phyloP scores from a whole-genome alignment of 2,797 vertebrate genomes.

The Knipowitschia caucasica region DNA sequence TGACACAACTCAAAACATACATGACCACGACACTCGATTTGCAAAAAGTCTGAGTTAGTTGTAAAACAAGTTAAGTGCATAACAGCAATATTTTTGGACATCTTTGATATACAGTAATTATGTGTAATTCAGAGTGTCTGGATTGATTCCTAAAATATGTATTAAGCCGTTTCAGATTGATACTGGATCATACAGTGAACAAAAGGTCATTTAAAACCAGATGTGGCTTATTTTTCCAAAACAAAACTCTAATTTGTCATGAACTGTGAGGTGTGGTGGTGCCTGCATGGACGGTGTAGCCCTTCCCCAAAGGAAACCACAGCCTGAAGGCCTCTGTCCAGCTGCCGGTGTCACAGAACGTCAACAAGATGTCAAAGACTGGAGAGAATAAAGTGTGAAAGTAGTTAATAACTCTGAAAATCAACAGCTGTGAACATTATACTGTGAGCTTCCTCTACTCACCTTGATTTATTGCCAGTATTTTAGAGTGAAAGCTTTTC shows the following conservation, averaged over 20 bases:
- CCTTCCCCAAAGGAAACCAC: conserved; percentile 85
- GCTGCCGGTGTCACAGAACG: conserved; percentile 76
- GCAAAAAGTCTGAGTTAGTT: no score
- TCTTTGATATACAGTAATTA: no score
- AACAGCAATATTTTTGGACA: no score
- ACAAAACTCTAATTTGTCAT: not conserved
- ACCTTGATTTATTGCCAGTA: conserved; percentile 91
- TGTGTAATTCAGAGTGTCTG: no score
- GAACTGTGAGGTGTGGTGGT: not conserved
- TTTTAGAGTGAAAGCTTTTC: conserved; percentile 90
- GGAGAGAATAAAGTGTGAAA: conserved; percentile 20
- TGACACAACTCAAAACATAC: no score
- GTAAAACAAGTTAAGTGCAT: no score
- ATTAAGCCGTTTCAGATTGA: no score
- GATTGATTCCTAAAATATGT: no score
- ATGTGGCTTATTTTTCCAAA: no score
- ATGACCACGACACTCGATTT: no score
- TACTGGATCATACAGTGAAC: no score
- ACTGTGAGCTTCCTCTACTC: not conserved
- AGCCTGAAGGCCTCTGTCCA: conserved; percentile 82
- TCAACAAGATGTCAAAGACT: conserved; percentile 87
- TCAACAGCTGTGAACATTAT: not conserved
- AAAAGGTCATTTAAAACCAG: no score
- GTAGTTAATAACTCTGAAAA: not conserved
- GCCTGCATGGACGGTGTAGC: conserved; percentile 65